A percentile compares a stretch with the other conserved stretches of the same genome.
Conservation (phyloP, 2,797 vertebrate genomes). For the Paramormyrops hopkinsi region DNA sequence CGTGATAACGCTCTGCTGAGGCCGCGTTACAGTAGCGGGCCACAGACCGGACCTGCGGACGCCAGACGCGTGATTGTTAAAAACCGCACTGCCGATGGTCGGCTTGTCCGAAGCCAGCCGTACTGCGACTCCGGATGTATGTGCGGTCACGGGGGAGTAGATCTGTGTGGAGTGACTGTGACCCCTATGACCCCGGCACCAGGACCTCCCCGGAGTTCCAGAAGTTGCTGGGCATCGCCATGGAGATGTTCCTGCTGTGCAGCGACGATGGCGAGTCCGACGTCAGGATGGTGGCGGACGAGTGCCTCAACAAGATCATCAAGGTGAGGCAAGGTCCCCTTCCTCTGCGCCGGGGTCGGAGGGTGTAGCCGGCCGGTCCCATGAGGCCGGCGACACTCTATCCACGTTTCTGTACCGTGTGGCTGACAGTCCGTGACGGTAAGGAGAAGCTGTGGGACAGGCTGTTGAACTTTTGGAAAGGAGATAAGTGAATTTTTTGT, state of each 20-base stretch:
- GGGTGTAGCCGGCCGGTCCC: too few relatives aligned
- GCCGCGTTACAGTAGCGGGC: neutral
- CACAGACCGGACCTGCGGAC: conserved; percentile 15
- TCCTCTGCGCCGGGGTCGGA: neutral
- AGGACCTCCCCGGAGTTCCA: conserved; percentile 98
- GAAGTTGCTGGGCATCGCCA: conserved; percentile 93
- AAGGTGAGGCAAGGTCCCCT: conserved; percentile 68
- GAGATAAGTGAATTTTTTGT: neutral
- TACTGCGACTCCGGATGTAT: neutral
- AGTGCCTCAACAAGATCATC: conserved; percentile 98
- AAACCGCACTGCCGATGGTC: neutral
- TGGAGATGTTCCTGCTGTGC: conserved; percentile 96
- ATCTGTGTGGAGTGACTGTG: conserved; percentile 24
- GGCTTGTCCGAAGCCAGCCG: neutral
- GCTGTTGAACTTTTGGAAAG: neutral
- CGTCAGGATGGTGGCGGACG: conserved; percentile 96
- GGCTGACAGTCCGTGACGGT: neutral
- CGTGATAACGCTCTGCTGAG: neutral
- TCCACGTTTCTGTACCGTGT: neutral
- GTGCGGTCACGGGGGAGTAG: neutral
- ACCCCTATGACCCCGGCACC: conserved; percentile 37
- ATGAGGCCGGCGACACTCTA: neutral
- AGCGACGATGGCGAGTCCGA: conserved; percentile 92
- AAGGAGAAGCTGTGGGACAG: neutral
- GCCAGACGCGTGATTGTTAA: neutral